phyloP scores from a whole-genome alignment of 92 coral and sea anemone species.

The Ricordea florida region DNA sequence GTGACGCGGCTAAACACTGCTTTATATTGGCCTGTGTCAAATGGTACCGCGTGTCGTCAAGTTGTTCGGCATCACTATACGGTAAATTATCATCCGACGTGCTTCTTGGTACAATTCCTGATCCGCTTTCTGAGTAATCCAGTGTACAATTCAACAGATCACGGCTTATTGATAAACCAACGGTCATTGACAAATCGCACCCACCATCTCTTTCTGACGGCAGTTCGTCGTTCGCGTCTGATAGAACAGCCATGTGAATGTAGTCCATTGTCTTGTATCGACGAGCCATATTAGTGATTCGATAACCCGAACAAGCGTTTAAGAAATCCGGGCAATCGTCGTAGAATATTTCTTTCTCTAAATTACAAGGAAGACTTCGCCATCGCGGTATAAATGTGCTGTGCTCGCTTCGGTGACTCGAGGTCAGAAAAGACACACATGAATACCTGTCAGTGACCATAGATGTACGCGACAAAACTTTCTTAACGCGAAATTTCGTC shows the following conservation, averaged over 20 bases:
- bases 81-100: slow-evolving; percentile 83
- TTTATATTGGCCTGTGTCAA: slow-evolving; percentile 77
- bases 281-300: slow-evolving; percentile 85
- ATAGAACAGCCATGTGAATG: slow-evolving; percentile 67
- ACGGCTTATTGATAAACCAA: slow-evolving; percentile 83
- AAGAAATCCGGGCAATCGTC: slow-evolving; percentile 89
- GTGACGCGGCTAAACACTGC: slow-evolving; percentile 65
- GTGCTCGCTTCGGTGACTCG: slow-evolving; percentile 63
- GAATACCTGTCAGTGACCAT: slow-evolving; percentile 84
- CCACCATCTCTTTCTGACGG: slow-evolving; percentile 58
- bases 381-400: slow-evolving; percentile 72
- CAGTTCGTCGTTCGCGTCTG: slow-evolving; percentile 23
- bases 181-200: slow-evolving; percentile 68
- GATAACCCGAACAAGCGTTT: slow-evolving; percentile 86
- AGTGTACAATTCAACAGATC: slow-evolving; percentile 66
- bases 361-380: slow-evolving; percentile 86
- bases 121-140: slow-evolving; percentile 70
- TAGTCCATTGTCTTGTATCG: slow-evolving; percentile 93
- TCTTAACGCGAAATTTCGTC: slow-evolving; percentile 67
- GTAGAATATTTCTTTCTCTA: slow-evolving; percentile 77
- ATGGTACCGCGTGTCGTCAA: slow-evolving; percentile 16
- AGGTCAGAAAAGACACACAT: slow-evolving; percentile 78
- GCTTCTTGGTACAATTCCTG: slow-evolving; percentile 75
- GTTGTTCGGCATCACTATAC: slow-evolving; percentile 46
- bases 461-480: slow-evolving; percentile 75